Conservation (phyloP, 2,113 vertebrate species). For the Leucosticte australis region DNA sequence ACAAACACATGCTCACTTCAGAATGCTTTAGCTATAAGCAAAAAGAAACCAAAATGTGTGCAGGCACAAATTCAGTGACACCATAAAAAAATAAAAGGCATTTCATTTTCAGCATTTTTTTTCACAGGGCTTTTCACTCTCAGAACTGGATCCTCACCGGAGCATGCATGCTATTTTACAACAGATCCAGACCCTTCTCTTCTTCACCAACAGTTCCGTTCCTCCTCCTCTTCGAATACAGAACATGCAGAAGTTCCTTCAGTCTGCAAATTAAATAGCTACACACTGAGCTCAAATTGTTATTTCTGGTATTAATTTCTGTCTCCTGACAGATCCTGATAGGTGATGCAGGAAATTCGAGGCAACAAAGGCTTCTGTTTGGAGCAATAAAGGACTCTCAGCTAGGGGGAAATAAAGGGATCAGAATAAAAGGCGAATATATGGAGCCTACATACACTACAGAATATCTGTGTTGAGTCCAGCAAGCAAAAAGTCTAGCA, state of each 20-base stretch:
- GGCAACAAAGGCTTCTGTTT: conserved; percentile 52
- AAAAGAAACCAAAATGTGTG: neutral
- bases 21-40: neutral
- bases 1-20: neutral
- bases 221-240: neutral
- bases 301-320: conserved; percentile 54
- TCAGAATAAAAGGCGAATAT: conserved; percentile 19
- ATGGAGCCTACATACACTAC: neutral
- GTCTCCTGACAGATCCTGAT: conserved; percentile 37
- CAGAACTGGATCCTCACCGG: neutral
- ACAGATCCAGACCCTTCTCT: neutral
- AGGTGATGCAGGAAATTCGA: conserved; percentile 44
- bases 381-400: conserved; percentile 19
- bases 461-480: conserved; percentile 46
- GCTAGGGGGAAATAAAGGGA: neutral
- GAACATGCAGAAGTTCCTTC: neutral
- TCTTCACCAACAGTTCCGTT: neutral
- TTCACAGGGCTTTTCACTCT: neutral
- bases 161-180: neutral
- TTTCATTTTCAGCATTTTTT: neutral
- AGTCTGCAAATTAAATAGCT: conserved; percentile 25
- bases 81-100: neutral
- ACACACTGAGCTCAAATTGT: neutral
- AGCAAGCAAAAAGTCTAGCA: conserved; percentile 55
- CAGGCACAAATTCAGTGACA: neutral